Evolutionary conservation across 2,888 invertebrate species (phyloP).

Genomic region (Taphrorychus bicolor): DNA sequence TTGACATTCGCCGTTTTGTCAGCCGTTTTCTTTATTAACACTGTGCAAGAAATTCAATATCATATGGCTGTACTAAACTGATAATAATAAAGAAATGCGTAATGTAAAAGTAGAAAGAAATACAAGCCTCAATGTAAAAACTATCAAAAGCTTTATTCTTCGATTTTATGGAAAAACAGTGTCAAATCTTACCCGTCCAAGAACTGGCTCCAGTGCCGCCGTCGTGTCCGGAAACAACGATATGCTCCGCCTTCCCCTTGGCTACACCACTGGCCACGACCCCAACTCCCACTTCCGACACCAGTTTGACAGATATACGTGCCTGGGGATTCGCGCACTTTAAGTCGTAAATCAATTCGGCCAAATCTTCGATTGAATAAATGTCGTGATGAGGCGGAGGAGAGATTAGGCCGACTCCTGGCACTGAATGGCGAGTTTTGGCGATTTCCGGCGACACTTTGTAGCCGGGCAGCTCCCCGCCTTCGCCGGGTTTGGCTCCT

Average conservation of each 20-base stretch:
- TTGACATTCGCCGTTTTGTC: no score
- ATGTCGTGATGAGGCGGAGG: slow-evolving; percentile 99
- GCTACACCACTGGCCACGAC: slow-evolving; percentile 97
- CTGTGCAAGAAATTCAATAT: no score
- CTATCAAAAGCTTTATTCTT: no score
- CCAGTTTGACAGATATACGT: slow-evolving; percentile 95
- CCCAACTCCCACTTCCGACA: slow-evolving; percentile 94
- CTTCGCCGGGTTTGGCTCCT: slow-evolving; percentile 99
- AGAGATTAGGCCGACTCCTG: slow-evolving; percentile 97
- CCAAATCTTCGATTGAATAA: slow-evolving; percentile 98
- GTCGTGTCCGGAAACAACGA: slow-evolving; percentile 98
- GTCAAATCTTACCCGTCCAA: no score
- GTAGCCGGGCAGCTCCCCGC: slow-evolving; percentile 92
- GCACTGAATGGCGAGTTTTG: slow-evolving; percentile 91
- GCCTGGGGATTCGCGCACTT: slow-evolving; percentile 97
- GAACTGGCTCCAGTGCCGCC: slow-evolving; percentile 99
- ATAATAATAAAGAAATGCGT: no score
- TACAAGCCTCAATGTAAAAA: no score
- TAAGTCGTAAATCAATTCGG: slow-evolving; percentile 96
- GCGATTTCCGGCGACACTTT: slow-evolving; percentile 96
- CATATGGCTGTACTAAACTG: no score
- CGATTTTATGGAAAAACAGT: no score
- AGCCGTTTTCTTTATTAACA: no score
- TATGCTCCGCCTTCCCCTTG: slow-evolving; percentile 81
- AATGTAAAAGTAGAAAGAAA: no score